These are phyloP conservation scores for Stichodactyla helianthus DNA, from an alignment of 64 coral and sea anemone species.

Conservation along the genomic window DNA sequence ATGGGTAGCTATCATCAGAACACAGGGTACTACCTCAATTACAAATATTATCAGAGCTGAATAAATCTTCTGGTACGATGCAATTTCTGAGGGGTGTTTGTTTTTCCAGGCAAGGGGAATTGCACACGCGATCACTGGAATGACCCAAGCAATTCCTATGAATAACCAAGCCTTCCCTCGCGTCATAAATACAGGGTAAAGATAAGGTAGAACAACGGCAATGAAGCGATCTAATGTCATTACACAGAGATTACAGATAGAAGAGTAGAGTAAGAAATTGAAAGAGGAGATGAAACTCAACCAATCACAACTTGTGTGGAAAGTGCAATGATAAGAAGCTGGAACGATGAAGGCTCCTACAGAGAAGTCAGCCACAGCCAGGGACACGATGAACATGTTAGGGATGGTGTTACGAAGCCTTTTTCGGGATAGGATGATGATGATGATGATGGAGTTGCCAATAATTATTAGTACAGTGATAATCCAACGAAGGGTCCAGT, in stretches of 20 bases:
- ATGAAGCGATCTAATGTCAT: constrained; percentile 38
- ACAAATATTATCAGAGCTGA: neutral
- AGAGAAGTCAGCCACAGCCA: constrained; percentile 31
- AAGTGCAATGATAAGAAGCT: constrained; percentile 11
- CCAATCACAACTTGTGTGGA: constrained; percentile 16
- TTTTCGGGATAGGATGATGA: neutral
- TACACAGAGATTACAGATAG: constrained; percentile 35
- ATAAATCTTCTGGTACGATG: neutral
- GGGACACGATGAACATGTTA: constrained; percentile 44
- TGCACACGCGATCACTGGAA: neutral
- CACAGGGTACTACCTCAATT: neutral
- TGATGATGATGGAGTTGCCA: constrained; percentile 21
- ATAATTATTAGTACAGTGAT: neutral
- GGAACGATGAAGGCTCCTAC: constrained; percentile 29
- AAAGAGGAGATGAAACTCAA: neutral
- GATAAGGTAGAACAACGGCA: constrained; percentile 31
- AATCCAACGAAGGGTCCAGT: constrained; percentile 23
- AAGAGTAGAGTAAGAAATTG: constrained; percentile 25
- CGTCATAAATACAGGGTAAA: constrained; percentile 32
- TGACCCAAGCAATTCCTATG: constrained; percentile 27
- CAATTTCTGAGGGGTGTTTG: neutral
- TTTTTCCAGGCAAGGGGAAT: neutral
- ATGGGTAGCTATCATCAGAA: neutral
- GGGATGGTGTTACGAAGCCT: neutral
- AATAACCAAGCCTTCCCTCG: neutral